Percentiles rank a stretch among this genome's conserved stretches.
These are phyloP conservation scores for Acipenser ruthenus DNA, from an alignment of 2,797 vertebrate genomes.

Conservation along the genomic window DNA sequence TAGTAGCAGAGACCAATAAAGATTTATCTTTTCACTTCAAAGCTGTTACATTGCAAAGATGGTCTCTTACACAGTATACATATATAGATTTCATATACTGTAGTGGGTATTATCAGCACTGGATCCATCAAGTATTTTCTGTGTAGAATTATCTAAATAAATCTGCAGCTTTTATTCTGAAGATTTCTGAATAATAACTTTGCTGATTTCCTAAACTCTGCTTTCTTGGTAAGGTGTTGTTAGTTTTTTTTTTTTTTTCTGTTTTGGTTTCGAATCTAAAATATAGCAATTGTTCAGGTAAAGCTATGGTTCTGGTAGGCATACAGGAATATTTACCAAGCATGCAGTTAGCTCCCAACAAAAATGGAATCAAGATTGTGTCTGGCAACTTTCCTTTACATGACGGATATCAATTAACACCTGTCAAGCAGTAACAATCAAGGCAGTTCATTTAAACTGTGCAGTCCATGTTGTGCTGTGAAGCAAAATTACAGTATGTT, in stretches of 20 bases:
- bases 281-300: neutral
- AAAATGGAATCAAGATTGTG: too few relatives aligned
- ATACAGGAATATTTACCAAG: too few relatives aligned
- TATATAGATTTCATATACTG: conserved; percentile 1
- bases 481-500: too few relatives aligned
- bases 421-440: too few relatives aligned
- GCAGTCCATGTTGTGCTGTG: too few relatives aligned
- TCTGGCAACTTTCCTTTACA: too few relatives aligned
- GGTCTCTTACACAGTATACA: neutral
- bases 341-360: too few relatives aligned
- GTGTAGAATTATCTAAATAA: neutral
- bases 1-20: conserved; percentile 35
- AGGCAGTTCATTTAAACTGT: too few relatives aligned
- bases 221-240: conserved; percentile 3
- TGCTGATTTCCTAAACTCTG: neutral
- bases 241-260: conserved; percentile 8
- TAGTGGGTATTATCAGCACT: conserved; percentile 7
- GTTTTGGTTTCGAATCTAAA: conserved; percentile 2
- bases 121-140: neutral
- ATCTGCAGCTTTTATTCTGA: neutral
- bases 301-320: too few relatives aligned
- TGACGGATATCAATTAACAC: too few relatives aligned
- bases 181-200: neutral
- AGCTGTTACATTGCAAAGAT: neutral
- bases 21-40: conserved; percentile 29